Percentiles rank a stretch among this genome's conserved stretches.
Evolutionary conservation across 2,113 vertebrate genomes (phyloP).

Genomic region (Tychaedon coryphoeus): DNA sequence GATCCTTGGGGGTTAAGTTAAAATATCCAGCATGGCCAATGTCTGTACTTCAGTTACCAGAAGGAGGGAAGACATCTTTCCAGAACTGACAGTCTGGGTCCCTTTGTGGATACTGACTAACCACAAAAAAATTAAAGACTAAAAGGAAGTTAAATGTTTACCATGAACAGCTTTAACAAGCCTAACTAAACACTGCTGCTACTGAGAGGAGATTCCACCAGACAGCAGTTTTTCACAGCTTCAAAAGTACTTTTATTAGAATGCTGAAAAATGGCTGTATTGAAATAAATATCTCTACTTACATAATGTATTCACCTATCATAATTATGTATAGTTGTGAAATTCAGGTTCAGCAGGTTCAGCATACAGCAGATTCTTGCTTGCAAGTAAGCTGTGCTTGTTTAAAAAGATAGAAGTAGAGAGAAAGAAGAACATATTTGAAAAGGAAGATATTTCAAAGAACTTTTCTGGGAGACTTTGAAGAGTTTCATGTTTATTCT

Average conservation of each 20-base stretch:
- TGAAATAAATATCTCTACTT: neutral
- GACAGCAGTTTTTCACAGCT: neutral
- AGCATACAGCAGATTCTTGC: neutral
- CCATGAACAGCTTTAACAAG: neutral
- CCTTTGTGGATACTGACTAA: neutral
- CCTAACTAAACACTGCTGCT: neutral
- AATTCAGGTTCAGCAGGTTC: conserved; percentile 20
- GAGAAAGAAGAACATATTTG: neutral
- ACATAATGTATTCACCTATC: neutral
- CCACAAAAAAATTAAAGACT: neutral
- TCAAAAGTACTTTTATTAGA: neutral
- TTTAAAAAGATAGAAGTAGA: neutral
- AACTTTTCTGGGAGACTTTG: neutral
- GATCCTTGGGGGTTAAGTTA: neutral
- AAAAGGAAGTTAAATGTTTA: neutral
- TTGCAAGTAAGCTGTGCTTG: neutral
- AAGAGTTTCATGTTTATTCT: neutral
- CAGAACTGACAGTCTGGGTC: neutral
- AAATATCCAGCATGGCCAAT: neutral
- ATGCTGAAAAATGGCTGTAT: neutral
- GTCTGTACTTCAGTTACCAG: neutral
- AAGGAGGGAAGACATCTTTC: neutral
- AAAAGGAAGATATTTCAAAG: neutral
- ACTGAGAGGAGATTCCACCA: neutral
- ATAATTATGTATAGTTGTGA: neutral